These are phyloP conservation scores for Nowickia ferox DNA, from an alignment of 2,888 invertebrate genomes.

Conservation along the genomic window DNA sequence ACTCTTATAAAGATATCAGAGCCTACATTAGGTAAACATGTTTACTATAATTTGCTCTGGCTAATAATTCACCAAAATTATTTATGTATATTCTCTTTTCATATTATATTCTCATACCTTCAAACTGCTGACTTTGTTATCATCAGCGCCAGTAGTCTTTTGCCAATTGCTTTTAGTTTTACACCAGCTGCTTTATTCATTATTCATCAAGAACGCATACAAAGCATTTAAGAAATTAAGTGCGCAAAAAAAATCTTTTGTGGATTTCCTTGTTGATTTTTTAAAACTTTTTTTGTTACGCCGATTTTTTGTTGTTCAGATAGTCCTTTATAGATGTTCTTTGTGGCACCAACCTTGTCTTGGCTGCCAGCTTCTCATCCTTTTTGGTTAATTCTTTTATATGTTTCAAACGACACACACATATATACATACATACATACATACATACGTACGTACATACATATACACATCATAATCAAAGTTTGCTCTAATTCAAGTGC, in stretches of 20 bases:
- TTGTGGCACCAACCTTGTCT: constrained; percentile 30
- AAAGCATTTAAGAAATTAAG: constrained; percentile 61
- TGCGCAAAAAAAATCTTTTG: constrained; percentile 68
- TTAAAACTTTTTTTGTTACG: constrained; percentile 2
- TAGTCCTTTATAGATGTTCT: constrained; percentile 35
- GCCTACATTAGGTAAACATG: too few relatives aligned
- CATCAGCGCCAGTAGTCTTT: constrained; percentile 17
- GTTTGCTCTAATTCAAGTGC: constrained; percentile 66
- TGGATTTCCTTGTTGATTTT: constrained; percentile 42
- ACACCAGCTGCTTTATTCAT: constrained; percentile 70
- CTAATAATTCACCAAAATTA: too few relatives aligned
- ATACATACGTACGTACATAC: too few relatives aligned
- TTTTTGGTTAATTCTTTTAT: constrained; percentile 41
- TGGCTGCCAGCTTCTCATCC: constrained; percentile 46
- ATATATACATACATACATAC: too few relatives aligned
- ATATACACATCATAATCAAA: constrained; percentile 58
- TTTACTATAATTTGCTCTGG: too few relatives aligned
- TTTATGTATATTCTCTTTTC: too few relatives aligned
- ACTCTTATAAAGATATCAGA: too few relatives aligned
- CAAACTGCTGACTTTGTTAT: background rate
- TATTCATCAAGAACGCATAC: constrained; percentile 54
- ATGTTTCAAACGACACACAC: constrained; percentile 29
- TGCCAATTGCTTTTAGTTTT: constrained; percentile 68
- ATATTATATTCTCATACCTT: constrained; percentile 14
- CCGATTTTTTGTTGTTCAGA: background rate